phyloP scores from a whole-genome alignment of 2,888 invertebrate species.

The Octodonta nipae region DNA sequence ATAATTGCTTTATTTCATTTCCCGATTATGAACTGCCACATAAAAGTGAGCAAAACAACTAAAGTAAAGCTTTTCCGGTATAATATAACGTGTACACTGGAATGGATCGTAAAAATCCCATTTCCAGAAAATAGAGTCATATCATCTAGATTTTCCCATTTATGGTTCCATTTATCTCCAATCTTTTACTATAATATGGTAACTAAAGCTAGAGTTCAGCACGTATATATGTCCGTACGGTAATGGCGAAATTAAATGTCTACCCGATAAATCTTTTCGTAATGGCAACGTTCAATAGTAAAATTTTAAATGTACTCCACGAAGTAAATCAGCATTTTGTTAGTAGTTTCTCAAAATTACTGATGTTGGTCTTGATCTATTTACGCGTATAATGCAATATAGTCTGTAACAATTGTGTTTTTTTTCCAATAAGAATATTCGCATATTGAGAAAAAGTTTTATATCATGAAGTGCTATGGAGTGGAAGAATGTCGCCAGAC shows the following conservation, averaged over 20 bases:
- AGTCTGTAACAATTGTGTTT: too few species aligned
- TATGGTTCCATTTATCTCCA: conserved; percentile 23
- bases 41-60: conserved; percentile 13
- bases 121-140: conserved; percentile 24
- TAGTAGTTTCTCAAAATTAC: not conserved
- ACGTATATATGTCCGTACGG: conserved; percentile 6
- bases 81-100: conserved; percentile 21
- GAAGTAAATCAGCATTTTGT: conserved; percentile 1
- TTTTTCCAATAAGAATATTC: too few species aligned
- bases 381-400: too few species aligned
- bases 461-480: too few species aligned
- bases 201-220: conserved; percentile 14
- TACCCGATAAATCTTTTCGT: conserved; percentile 8
- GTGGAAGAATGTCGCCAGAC: too few species aligned
- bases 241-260: conserved; percentile 14
- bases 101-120: conserved; percentile 23
- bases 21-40: conserved; percentile 5
- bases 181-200: conserved; percentile 21
- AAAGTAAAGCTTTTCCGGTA: conserved; percentile 21
- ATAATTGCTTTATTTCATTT: too few species aligned
- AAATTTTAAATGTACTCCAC: conserved; percentile 4
- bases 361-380: too few species aligned
- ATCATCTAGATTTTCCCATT: conserved; percentile 25
- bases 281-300: conserved; percentile 3
- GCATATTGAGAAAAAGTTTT: too few species aligned